Conservation (phyloP, 2,113 vertebrate genomes). For the Brachyhypopomus gauderio region DNA sequence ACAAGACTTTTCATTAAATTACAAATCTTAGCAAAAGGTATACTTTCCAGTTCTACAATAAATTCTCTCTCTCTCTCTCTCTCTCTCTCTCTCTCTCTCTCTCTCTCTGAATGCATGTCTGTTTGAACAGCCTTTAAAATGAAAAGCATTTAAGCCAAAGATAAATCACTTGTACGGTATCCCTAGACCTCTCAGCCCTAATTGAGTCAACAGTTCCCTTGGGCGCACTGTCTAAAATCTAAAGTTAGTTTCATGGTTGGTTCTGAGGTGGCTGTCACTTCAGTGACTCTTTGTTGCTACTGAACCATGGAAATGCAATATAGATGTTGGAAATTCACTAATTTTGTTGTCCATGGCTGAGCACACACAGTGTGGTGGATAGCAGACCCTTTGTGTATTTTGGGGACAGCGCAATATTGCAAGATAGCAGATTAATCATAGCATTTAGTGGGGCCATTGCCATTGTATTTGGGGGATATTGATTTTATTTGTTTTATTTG, state of each 20-base stretch:
- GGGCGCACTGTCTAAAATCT: slow-evolving; percentile 67
- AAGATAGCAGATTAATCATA: background rate
- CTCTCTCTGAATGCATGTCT: background rate
- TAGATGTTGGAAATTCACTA: slow-evolving; percentile 3
- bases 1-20: no score
- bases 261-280: slow-evolving; percentile 48
- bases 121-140: slow-evolving; percentile 46
- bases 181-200: slow-evolving; percentile 57
- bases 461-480: slow-evolving; percentile 35
- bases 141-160: slow-evolving; percentile 59
- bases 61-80: background rate
- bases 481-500: slow-evolving; percentile 9
- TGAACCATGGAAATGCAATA: slow-evolving; percentile 37
- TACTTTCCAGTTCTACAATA: no score
- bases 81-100: background rate
- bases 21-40: no score
- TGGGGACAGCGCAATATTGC: background rate
- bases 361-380: background rate
- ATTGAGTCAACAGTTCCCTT: slow-evolving; percentile 68
- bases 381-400: background rate
- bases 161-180: slow-evolving; percentile 67
- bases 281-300: slow-evolving; percentile 59
- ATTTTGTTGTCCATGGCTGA: background rate
- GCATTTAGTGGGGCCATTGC: slow-evolving; percentile 41
- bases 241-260: slow-evolving; percentile 60